Evolutionary conservation across 2,113 vertebrate species (phyloP).

Genomic region (Salvelinus fontinalis): DNA sequence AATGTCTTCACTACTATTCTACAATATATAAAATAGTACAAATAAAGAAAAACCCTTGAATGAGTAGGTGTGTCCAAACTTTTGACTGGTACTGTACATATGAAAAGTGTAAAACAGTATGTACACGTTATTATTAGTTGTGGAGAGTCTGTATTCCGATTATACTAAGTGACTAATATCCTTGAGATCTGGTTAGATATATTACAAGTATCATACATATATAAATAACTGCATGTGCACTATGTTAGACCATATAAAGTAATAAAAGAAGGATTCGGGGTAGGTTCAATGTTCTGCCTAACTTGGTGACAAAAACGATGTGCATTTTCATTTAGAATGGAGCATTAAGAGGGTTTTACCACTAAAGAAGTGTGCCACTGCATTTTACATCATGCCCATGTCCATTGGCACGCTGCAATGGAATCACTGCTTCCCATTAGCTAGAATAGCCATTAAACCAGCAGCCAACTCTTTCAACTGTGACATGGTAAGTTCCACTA

Average conservation of each 20-base stretch:
- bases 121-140: too few relatives aligned
- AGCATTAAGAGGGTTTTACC: neutral
- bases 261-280: neutral
- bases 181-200: too few relatives aligned
- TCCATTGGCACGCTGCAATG: constrained; percentile 8
- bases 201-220: neutral
- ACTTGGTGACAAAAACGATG: neutral
- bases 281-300: neutral
- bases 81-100: too few relatives aligned
- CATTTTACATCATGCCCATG: constrained; percentile 1
- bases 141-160: too few relatives aligned
- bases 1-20: too few relatives aligned
- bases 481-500: neutral
- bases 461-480: constrained; percentile 7
- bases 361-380: neutral
- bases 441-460: constrained; percentile 11
- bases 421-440: neutral
- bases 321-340: neutral
- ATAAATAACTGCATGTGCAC: neutral
- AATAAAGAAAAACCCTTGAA: too few relatives aligned
- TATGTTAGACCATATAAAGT: neutral
- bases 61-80: too few relatives aligned
- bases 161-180: too few relatives aligned
- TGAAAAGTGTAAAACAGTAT: too few relatives aligned
- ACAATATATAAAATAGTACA: too few relatives aligned